A percentile compares a stretch with the other conserved stretches of the same genome.
Conservation (phyloP, 2,888 invertebrate species). For the Spodoptera littoralis region DNA sequence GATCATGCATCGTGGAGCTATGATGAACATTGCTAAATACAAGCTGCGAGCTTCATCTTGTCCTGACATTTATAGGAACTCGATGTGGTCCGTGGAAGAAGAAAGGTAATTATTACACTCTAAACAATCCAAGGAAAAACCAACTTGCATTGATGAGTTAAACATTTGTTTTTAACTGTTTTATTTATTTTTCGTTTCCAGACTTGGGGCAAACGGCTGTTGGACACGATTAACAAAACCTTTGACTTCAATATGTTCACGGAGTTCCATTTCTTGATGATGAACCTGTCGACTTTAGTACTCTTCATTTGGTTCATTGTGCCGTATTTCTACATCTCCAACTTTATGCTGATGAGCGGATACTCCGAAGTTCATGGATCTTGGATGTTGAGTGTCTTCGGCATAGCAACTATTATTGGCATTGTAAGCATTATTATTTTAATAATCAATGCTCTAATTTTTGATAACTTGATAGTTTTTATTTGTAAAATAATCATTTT, state of each 20-base stretch:
- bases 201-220: conserved; percentile 92
- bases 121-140: too few species aligned
- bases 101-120: conserved; percentile 88
- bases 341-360: conserved; percentile 91
- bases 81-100: conserved; percentile 94
- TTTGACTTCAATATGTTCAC: conserved; percentile 95
- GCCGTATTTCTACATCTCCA: conserved; percentile 97
- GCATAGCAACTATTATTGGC: conserved; percentile 96
- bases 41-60: conserved; percentile 96
- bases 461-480: background rate
- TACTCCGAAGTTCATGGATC: conserved; percentile 92
- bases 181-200: conserved; percentile 75
- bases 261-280: conserved; percentile 94
- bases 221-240: conserved; percentile 91
- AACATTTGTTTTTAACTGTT: background rate
- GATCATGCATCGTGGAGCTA: conserved; percentile 95
- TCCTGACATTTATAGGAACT: conserved; percentile 96
- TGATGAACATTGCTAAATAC: conserved; percentile 95
- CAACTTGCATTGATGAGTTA: too few species aligned
- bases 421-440: conserved; percentile 89
- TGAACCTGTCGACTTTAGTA: conserved; percentile 96
- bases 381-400: conserved; percentile 94
- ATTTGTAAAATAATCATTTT: too few species aligned
- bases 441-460: background rate
- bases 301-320: conserved; percentile 98